Evolutionary conservation across 2,113 vertebrate genomes (phyloP), one percentile per base, ranked within the genome.

Genomic region (Oreochromis niloticus): DNA sequence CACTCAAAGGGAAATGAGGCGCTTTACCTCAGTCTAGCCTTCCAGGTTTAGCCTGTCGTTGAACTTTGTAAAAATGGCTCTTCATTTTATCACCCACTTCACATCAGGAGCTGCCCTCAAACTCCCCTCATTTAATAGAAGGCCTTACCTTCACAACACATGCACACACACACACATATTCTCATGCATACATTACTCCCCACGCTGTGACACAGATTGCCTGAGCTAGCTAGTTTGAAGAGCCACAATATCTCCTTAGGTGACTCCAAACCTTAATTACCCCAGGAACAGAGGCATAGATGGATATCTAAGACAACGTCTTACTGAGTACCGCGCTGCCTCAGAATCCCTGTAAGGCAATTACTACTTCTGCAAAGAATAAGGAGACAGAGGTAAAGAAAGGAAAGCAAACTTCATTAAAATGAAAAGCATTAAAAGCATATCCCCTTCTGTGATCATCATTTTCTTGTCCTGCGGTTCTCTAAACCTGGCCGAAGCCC

Each of bases 221-320:
- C 55, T 54, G 81, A 79, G 86, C 82, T 22, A 41, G 89, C 85
- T 68, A 87, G 87, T 82, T 57, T 83, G 87, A 82, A 56, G 82
- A 89, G 85, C 82, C 83, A 82, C 48, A 75, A 83, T 85, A 85
- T 89, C 88, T 91, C 92, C 88, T 86, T 87, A 90, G 93, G 90
- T 92, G 87, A 85, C 89, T 88, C 86, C 39, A 63, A 82, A 80
- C 81, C 81, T 88, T 92, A 94, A 94, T 96, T 93, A 95, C 92
- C 80, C 59, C 32, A 68, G 57, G 78, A 93, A 87, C 82, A 86
- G 80, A 91, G 79, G 81, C 85, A 83, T 27, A 82, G 85, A 89
- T 79, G 85, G 78, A 92, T 88, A 88, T 93, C 50, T 81, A 80
- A 93, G 87, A 86, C 85, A 87, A 82, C 63, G 14, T 66, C 90